These are phyloP conservation scores for Alethe castanea DNA, from an alignment of 2,113 vertebrate species.

Conservation along the genomic window DNA sequence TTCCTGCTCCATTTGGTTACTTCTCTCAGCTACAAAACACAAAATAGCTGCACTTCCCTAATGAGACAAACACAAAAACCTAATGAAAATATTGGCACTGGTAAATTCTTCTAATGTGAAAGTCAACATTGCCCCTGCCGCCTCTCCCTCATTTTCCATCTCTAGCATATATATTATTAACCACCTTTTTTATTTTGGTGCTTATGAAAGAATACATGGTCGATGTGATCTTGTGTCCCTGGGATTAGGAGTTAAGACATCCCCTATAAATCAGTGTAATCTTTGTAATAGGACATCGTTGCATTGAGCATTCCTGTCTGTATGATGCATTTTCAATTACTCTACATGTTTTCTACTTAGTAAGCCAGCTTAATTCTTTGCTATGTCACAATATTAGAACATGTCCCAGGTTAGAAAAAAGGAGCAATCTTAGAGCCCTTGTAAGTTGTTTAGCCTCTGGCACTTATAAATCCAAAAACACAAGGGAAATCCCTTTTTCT, in stretches of 20 bases:
- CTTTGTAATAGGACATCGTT: conserved; percentile 69
- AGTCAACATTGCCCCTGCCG: conserved; percentile 23
- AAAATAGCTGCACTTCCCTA: conserved; percentile 48
- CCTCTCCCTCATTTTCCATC: conserved; percentile 63
- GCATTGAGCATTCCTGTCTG: conserved; percentile 68
- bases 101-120: conserved; percentile 44
- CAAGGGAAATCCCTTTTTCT: conserved; percentile 80
- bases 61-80: conserved; percentile 56
- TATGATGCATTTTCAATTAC: conserved; percentile 80
- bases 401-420: conserved; percentile 75
- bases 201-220: conserved; percentile 65
- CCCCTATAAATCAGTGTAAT: conserved; percentile 79
- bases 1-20: conserved; percentile 46
- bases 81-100: conserved; percentile 46
- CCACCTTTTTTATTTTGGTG: conserved; percentile 57
- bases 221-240: conserved; percentile 47
- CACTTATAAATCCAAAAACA: conserved; percentile 83
- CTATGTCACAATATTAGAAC: conserved; percentile 80
- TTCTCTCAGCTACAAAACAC: conserved; percentile 39
- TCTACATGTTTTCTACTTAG: conserved; percentile 80
- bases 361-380: conserved; percentile 83
- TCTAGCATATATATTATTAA: conserved; percentile 68
- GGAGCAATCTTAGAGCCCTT: conserved; percentile 79
- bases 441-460: conserved; percentile 85
- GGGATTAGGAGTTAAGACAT: conserved; percentile 78